phyloP scores from a whole-genome alignment of 2,888 invertebrate genomes.

The Tricholauxania praeusta region DNA sequence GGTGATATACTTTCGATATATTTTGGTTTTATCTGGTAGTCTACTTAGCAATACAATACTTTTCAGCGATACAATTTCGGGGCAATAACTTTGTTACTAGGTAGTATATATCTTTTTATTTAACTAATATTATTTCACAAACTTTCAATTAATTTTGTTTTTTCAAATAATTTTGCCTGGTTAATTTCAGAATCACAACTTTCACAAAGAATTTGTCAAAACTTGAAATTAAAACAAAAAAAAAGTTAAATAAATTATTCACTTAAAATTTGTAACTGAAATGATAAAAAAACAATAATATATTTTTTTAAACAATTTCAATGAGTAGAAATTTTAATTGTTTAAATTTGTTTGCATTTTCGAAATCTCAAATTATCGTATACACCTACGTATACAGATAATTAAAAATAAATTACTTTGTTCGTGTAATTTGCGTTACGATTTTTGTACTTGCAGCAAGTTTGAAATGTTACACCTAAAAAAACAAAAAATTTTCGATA shows the following conservation, averaged over 20 bases:
- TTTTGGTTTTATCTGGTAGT: no score
- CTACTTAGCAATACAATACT: no score
- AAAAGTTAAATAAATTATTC: background rate
- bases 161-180: conserved; percentile 20
- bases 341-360: conserved; percentile 19
- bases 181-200: conserved; percentile 28
- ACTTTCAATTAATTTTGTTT: conserved; percentile 14
- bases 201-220: conserved; percentile 24
- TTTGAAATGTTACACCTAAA: conserved; percentile 30
- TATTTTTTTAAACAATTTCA: conserved; percentile 1
- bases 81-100: no score
- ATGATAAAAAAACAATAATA: conserved; percentile 12
- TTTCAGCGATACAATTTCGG: no score
- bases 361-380: conserved; percentile 3
- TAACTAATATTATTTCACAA: background rate
- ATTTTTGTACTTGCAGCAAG: conserved; percentile 34
- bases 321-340: conserved; percentile 7
- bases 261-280: conserved; percentile 8
- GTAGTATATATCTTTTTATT: background rate
- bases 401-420: conserved; percentile 29
- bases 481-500: conserved; percentile 10
- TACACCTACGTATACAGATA: background rate
- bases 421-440: conserved; percentile 37
- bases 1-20: no score
- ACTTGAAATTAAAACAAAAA: background rate